Evolutionary conservation across 2,113 vertebrate genomes (phyloP), one percentile per base, ranked within the genome.

Genomic region (Pluvianellus socialis): DNA sequence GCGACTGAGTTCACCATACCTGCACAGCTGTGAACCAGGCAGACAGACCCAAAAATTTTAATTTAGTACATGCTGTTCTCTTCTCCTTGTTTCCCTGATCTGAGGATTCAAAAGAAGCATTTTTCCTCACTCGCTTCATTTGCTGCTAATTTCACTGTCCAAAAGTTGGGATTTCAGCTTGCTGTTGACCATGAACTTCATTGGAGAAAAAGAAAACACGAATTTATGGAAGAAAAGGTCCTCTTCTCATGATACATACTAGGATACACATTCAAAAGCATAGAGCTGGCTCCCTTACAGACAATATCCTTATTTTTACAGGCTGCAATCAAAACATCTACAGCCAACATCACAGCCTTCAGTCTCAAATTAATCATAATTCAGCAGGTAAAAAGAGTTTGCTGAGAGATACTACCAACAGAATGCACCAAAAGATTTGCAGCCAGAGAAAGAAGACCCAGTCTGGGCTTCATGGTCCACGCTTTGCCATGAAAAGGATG

Each of bases 381-480:
- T 68, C 56, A 68, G 24, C 4, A 33, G 44, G 15, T 4, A 44
- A 38, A 85, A 84, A 12, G 5, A 55, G 11, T n/a, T 85, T 65
- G 17, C 19, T 55, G 12, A 2, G 2, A 13, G 19, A 8, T 47
- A n/a, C 21, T 22, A 35, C 13, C 33, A 45, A 7, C 3, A 47
- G 21, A 86, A 40, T 20, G 12, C 23, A 83, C 6, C 2, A 12
- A 72, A 68, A 72, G 28, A 55, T 42, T 38, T 79, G 8, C 47
- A 63, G 18, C 14, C 47, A 67, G 22, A 32, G 8, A 27, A 32
- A 14, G 6, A 35, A 26, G 9, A 61, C 12, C 12, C 14, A 59
- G 11, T 5, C 42, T 75, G 16, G 19, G 23, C 63, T 22, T 20
- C 15, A 21, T 0, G 1, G 24, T 18, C 38, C 6, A 0, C 30